A percentile compares a stretch with the other conserved stretches of the same genome.
These are phyloP conservation scores for Mohoua ochrocephala DNA, from an alignment of 2,113 vertebrate species.

Conservation along the genomic window DNA sequence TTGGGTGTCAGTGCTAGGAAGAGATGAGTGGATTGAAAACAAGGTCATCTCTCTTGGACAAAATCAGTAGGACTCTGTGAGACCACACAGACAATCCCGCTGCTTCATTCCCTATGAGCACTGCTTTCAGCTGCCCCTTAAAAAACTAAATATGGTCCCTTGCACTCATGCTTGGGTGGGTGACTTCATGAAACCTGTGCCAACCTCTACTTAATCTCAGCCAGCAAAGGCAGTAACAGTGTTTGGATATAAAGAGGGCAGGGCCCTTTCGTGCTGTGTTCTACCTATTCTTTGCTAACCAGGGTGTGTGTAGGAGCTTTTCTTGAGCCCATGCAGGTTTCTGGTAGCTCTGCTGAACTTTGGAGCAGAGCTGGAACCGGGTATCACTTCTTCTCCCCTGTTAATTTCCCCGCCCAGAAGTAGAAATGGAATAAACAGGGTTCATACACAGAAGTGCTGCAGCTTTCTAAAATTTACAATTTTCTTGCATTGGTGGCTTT, in stretches of 20 bases:
- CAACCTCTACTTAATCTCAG: not conserved
- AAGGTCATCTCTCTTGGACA: not conserved
- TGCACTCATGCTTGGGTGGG: not conserved
- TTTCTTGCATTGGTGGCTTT: not conserved
- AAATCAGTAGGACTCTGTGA: not conserved
- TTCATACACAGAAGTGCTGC: rapidly evolving
- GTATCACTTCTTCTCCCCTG: rapidly evolving
- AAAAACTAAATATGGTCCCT: not conserved
- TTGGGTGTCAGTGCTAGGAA: not conserved
- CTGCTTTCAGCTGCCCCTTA: not conserved
- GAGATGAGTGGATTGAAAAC: not conserved
- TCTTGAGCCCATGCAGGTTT: not conserved
- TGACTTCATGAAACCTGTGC: not conserved
- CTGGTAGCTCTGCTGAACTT: not conserved
- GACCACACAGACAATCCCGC: not conserved
- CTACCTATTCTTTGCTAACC: not conserved
- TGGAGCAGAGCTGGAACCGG: not conserved
- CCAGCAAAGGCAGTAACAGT: not conserved
- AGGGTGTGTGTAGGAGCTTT: not conserved
- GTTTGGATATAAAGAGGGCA: not conserved
- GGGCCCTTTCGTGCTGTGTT: not conserved
- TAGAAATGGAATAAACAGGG: not conserved
- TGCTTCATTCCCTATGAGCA: not conserved
- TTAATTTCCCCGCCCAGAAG: not conserved
- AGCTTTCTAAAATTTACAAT: not conserved